phyloP scores from a whole-genome alignment of 2,797 vertebrate species.

The Etheostoma perlongum region DNA sequence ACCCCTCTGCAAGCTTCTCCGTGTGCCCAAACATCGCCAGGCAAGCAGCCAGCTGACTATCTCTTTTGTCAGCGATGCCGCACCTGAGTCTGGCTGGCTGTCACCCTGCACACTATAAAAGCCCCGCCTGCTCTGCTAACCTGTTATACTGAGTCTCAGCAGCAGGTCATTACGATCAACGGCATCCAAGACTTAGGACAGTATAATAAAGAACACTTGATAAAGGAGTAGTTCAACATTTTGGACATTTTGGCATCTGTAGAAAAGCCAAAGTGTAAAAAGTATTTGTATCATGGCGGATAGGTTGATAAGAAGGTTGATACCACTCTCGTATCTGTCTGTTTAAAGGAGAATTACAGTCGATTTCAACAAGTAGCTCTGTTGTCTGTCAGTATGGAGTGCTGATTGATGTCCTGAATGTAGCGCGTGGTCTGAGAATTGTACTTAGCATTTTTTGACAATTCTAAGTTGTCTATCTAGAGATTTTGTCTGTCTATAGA shows the following conservation, averaged over 20 bases:
- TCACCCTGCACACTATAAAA: conserved; percentile 47
- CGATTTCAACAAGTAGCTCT: too few relatives aligned
- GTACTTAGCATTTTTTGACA: too few relatives aligned
- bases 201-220: neutral
- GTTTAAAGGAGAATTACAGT: neutral
- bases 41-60: conserved; percentile 24
- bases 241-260: neutral
- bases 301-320: neutral
- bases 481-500: too few relatives aligned
- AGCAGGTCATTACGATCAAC: conserved; percentile 23
- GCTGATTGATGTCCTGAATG: too few relatives aligned
- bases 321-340: neutral
- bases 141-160: conserved; percentile 12
- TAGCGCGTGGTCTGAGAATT: too few relatives aligned
- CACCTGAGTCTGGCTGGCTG: conserved; percentile 15
- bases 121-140: conserved; percentile 16
- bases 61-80: conserved; percentile 17
- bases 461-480: too few relatives aligned
- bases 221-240: neutral
- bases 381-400: too few relatives aligned
- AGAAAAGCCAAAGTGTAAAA: neutral
- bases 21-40: conserved; percentile 7
- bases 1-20: conserved; percentile 36
- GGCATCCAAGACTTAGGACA: conserved; percentile 3
- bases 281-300: neutral